Base-by-base conservation (phyloP, 2,888 invertebrate species). In the Caenorhabditis doughertyi region DNA sequence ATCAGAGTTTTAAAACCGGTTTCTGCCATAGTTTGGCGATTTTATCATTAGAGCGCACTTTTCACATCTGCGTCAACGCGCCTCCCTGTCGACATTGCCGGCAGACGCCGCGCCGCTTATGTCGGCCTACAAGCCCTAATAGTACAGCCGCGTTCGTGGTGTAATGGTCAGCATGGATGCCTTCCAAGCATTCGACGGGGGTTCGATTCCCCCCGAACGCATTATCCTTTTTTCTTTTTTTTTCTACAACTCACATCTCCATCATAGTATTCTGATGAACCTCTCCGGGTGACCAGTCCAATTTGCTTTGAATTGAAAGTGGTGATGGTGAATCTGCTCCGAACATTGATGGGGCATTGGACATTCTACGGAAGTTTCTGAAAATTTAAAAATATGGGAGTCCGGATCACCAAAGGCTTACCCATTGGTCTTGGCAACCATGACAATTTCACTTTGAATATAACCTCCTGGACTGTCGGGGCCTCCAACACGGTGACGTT, bases 391-490 rank as follows among this genome's bases (percentile, higher is more conserved):
- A 51, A 25, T 8, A n/a, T 32, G 44, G 2, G 8, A 25, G 47
- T n/a, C 58, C 9, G 4, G 16, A 51, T 16, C 23, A 11, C 18
- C 18, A n/a, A n/a, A n/a, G n/a, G 70, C 80, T 68, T 56, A 88
- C 89, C 89, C 88, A 39, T 88, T 67, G 0, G 88, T 91, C 79
- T 91, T 91, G 21, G 91, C 91, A 13, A 91, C 91, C 91, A 91
- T 91, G n/a, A 91, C 90, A 70, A 91, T 91, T 68, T 91, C 90
- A 62, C 88, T 88, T 64, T 89, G 90, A 51, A 91, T 92, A 77
- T 91, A 91, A 3, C 91, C 91, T 7, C 89, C 88, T 1, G 90
- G 88, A 16, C 87, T 88, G 53, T 91, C 91, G 11, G 87, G 77
- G 16, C 81, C 84, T 39, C 72, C 81, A 1, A 49, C 29, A 25